Conservation (phyloP, 35 echinoderm and acorn worm genomes). For the Hemicentrotus pulcherrimus region DNA sequence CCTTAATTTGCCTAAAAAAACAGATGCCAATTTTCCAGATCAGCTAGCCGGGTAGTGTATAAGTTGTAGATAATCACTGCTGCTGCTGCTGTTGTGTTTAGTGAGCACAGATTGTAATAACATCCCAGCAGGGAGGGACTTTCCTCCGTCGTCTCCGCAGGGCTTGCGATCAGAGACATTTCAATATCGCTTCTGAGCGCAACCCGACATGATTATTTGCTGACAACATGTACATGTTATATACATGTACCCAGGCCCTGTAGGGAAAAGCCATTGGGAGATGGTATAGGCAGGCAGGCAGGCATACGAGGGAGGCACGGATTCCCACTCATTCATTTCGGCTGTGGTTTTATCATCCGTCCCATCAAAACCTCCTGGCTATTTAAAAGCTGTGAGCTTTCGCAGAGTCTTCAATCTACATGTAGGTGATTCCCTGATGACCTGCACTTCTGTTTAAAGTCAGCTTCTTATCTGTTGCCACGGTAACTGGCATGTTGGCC, state of each 20-base stretch:
- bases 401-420: not conserved
- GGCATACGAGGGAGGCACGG: not conserved
- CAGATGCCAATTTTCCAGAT: constrained; percentile 2
- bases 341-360: not conserved
- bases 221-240: too few species aligned
- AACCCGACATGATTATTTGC: not conserved
- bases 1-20: not conserved
- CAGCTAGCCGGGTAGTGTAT: not conserved
- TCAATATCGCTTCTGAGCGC: not conserved
- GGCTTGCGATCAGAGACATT: not conserved
- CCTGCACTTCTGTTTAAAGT: not conserved
- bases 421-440: not conserved
- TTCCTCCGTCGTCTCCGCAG: not conserved
- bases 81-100: not conserved
- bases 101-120: not conserved
- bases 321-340: constrained; percentile 1
- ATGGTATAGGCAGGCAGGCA: not conserved
- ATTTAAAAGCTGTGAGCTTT: not conserved
- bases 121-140: not conserved
- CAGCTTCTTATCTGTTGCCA: not conserved
- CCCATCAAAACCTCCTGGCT: not conserved
- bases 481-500: not conserved
- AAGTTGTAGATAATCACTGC: not conserved
- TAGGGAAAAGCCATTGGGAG: not conserved
- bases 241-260: not conserved